Base-by-base conservation (phyloP, 2,113 vertebrate genomes). In the Paedocypris sp. region DNA sequence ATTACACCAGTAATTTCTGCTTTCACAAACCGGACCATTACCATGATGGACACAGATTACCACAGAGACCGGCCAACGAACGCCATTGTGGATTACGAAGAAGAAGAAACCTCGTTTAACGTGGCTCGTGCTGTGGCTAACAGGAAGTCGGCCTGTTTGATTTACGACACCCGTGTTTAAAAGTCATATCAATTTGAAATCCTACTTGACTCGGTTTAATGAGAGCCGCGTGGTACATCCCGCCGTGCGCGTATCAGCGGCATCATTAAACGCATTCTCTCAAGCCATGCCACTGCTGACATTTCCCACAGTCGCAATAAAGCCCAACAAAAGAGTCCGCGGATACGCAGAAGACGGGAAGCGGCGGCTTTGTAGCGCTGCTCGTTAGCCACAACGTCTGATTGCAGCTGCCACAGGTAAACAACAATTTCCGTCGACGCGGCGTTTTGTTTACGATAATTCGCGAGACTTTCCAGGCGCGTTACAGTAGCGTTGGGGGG, bases 121-220 rank as follows among this genome's bases (percentile, higher is more conserved):
- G 13, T 22, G 45, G 32, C 47, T 57, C 35, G 12, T 22, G 38
- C 43, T 41, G 51, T 8, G 39, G 36, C 29, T 16, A 42, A 57
- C 39, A 57, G 22, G 47, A 57, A 39, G 45, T 22, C 13, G 2
- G 31, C 23, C 42, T 20, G 25, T 42, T 33, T 68, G 47, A 60
- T 60, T 66, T 60, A 52, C 45, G 50, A 68, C 29, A 49, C 23
- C 57, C 23, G 23, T 50, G 45, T 53, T 41, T 45, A 50, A 56
- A 54, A 66, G 49, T 62, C 50, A 62, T 29, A 62, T 67, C 26
- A 56, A 54, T 47, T 49, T 49, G 52, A 57, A 68, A 58, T 62
- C 28, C 22, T 58, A 41, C 47, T 57, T 47, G 63, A 47, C 63
- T 57, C 25, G 26, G 32, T 50, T 66, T 59, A 62, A 62, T 62